Evolutionary conservation across 2,797 vertebrate species (phyloP).

Genomic region (Malacoraja senta): DNA sequence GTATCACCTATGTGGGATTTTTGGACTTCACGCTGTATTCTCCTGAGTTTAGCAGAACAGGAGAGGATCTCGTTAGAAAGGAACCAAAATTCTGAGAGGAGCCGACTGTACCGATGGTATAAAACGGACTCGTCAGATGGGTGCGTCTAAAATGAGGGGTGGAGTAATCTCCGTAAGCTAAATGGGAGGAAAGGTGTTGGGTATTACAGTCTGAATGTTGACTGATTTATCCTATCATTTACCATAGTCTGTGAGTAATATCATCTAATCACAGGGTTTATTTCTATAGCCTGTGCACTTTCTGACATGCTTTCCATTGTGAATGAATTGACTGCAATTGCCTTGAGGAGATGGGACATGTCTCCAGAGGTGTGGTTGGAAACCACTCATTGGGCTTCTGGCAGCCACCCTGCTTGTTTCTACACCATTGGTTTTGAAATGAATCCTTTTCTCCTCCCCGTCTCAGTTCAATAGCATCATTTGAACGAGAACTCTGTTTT

Average conservation of each 20-base stretch:
- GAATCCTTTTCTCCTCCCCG: neutral
- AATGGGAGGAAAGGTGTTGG: too few species aligned
- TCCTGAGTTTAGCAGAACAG: too few species aligned
- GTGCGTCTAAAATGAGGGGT: too few species aligned
- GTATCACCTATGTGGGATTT: too few species aligned
- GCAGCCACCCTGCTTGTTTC: neutral
- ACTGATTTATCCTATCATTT: neutral
- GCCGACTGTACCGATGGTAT: too few species aligned
- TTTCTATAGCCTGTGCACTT: neutral
- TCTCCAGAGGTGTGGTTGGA: neutral
- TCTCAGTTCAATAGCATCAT: neutral
- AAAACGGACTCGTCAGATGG: too few species aligned
- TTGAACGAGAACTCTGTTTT: neutral
- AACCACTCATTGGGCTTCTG: neutral
- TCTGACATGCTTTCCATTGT: neutral
- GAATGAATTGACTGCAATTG: neutral
- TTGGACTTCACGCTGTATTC: too few species aligned
- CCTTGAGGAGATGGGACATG: neutral
- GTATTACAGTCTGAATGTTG: too few species aligned
- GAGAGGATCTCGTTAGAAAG: too few species aligned
- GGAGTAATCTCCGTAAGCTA: too few species aligned
- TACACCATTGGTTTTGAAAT: neutral
- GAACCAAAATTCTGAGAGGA: too few species aligned
- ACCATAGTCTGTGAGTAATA: too few species aligned
- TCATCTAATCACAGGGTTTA: neutral